Evolutionary conservation across 2,888 invertebrate genomes (phyloP).

Genomic region (Noctuana brunneofusca): DNA sequence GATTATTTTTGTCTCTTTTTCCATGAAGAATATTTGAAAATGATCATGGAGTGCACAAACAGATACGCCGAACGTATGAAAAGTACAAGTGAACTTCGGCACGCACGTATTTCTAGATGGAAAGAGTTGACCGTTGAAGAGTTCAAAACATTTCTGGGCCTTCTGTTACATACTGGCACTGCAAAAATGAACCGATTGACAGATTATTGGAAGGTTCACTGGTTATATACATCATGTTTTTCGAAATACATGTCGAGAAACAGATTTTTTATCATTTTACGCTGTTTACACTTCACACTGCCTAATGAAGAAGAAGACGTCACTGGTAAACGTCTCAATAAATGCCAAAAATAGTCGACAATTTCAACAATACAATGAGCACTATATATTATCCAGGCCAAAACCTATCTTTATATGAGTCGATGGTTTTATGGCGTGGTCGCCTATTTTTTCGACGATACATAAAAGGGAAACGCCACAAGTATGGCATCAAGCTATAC

Average conservation of each 20-base stretch:
- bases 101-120: constrained; percentile 38
- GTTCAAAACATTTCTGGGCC: constrained; percentile 51
- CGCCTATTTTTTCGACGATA: constrained; percentile 36
- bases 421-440: constrained; percentile 53
- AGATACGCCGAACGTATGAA: constrained; percentile 2
- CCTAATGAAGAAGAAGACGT: constrained; percentile 42
- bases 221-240: constrained; percentile 50
- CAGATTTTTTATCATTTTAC: constrained; percentile 51
- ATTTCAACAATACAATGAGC: constrained; percentile 52
- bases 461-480: constrained; percentile 47
- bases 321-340: constrained; percentile 36
- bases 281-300: constrained; percentile 50
- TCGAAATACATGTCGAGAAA: constrained; percentile 50
- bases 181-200: constrained; percentile 47
- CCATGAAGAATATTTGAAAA: constrained; percentile 2
- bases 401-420: constrained; percentile 50
- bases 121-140: constrained; percentile 45
- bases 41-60: constrained; percentile 4
- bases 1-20: constrained; percentile 15
- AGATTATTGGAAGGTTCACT: constrained; percentile 56
- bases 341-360: constrained; percentile 48
- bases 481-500: constrained; percentile 53
- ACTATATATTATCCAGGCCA: constrained; percentile 47
- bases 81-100: neutral
- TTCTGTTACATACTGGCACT: constrained; percentile 56